phyloP scores from a whole-genome alignment of 1,140 invertebrate genomes.

The Ruditapes philippinarum region DNA sequence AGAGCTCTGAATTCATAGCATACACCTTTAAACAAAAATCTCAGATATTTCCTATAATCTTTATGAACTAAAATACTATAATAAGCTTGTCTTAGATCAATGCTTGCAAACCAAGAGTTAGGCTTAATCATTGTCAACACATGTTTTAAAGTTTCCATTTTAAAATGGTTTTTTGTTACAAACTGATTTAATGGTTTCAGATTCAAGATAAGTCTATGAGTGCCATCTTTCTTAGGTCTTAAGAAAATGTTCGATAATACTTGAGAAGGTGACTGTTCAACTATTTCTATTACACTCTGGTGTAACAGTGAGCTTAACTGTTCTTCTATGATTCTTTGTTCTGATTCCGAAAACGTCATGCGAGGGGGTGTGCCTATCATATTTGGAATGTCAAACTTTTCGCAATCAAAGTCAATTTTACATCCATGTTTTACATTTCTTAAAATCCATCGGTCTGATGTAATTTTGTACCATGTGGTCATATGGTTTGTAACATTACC shows the following conservation, averaged over 20 bases:
- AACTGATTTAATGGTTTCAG: conserved; percentile 7
- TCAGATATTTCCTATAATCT: conserved; percentile 66
- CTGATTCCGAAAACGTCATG: too few species aligned
- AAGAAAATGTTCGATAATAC: background rate
- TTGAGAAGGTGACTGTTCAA: too few species aligned
- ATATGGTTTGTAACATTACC: too few species aligned
- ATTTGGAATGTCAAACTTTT: too few species aligned
- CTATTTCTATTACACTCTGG: too few species aligned
- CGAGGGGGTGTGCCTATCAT: too few species aligned
- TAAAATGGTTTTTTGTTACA: background rate
- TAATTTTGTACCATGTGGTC: too few species aligned
- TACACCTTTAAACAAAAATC: conserved; percentile 67
- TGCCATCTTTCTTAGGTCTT: background rate
- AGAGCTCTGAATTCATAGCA: conserved; percentile 71
- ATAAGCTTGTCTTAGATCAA: conserved; percentile 71
- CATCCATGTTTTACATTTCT: too few species aligned
- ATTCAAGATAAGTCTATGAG: background rate
- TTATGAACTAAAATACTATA: conserved; percentile 58
- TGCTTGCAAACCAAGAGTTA: background rate
- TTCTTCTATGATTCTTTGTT: too few species aligned
- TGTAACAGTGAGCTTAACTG: too few species aligned
- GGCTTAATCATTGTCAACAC: background rate
- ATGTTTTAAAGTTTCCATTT: background rate
- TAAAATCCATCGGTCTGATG: too few species aligned
- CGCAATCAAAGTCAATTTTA: too few species aligned